Conservation (phyloP, 2,797 vertebrate species). For the Spinus olivaceus region DNA sequence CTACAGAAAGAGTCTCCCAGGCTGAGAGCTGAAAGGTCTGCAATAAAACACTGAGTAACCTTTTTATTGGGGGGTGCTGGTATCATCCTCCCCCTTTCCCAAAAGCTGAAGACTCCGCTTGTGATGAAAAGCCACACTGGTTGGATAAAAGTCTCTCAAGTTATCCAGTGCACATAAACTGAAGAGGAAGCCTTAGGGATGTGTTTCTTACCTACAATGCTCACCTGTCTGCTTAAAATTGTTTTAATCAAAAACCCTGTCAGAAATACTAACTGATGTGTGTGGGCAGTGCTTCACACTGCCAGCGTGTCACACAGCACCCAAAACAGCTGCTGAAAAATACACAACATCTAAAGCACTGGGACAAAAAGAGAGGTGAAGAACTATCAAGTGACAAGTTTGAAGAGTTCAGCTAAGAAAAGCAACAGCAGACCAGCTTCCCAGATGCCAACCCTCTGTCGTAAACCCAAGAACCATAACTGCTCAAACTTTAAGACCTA, state of each 20-base stretch:
- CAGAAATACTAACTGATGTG: not conserved
- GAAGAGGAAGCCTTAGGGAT: not conserved
- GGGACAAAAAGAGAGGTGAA: not conserved
- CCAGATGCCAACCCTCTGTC: not conserved
- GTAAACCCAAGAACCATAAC: not conserved
- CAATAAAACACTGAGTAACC: not conserved
- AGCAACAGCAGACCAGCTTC: not conserved
- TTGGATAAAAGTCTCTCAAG: not conserved
- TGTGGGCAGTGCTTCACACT: not conserved
- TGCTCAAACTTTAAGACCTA: not conserved
- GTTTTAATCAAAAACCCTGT: not conserved
- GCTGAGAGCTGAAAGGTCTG: not conserved
- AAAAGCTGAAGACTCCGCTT: not conserved
- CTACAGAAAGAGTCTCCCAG: not conserved
- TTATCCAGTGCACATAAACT: not conserved
- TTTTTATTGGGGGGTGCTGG: not conserved
- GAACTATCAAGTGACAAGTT: not conserved
- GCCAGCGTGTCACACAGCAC: accelerated
- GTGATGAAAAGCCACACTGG: not conserved
- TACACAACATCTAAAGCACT: not conserved
- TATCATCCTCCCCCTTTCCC: not conserved
- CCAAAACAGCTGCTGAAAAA: not conserved
- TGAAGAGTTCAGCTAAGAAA: conserved; percentile 21
- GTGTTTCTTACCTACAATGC: not conserved
- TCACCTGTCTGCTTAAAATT: not conserved